phyloP scores from a whole-genome alignment of 2,113 vertebrate genomes.

The Thunnus maccoyii region DNA sequence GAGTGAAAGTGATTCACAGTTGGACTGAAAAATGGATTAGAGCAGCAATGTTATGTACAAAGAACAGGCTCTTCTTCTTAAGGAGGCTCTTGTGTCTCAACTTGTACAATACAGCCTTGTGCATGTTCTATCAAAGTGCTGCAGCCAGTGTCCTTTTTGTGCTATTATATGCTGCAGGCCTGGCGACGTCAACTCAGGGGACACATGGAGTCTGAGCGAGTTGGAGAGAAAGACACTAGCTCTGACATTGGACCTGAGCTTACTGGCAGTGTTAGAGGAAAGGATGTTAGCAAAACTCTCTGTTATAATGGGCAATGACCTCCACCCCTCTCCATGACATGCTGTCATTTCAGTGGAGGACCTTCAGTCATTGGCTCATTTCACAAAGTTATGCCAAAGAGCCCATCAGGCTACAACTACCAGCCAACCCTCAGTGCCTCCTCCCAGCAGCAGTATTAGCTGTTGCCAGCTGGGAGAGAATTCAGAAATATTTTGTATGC shows the following conservation, averaged over 20 bases:
- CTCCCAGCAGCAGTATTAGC: constrained; percentile 48
- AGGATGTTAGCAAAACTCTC: constrained; percentile 64
- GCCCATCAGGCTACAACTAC: constrained; percentile 60
- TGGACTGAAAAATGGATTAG: constrained; percentile 43
- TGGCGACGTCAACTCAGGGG: constrained; percentile 44
- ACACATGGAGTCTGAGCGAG: constrained; percentile 35
- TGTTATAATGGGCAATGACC: constrained; percentile 63
- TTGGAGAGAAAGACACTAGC: constrained; percentile 17
- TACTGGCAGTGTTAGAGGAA: constrained; percentile 56
- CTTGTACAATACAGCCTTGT: constrained; percentile 11
- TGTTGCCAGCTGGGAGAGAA: constrained; percentile 60
- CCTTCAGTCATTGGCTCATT: constrained; percentile 53
- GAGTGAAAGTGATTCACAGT: constrained; percentile 6
- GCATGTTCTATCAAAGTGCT: constrained; percentile 41
- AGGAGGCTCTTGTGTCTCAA: constrained; percentile 27
- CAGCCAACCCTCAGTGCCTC: constrained; percentile 44
- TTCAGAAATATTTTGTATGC: constrained; percentile 60
- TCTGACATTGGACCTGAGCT: constrained; percentile 38
- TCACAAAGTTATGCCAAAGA: constrained; percentile 62
- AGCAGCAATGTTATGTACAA: neutral
- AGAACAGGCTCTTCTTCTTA: constrained; percentile 34
- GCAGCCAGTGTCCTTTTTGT: constrained; percentile 55
- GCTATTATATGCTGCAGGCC: constrained; percentile 25
- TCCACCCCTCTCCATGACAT: constrained; percentile 53
- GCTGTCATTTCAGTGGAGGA: constrained; percentile 52